Conservation (phyloP, 2,888 invertebrate species). For the Zaprionus bogoriensis region DNA sequence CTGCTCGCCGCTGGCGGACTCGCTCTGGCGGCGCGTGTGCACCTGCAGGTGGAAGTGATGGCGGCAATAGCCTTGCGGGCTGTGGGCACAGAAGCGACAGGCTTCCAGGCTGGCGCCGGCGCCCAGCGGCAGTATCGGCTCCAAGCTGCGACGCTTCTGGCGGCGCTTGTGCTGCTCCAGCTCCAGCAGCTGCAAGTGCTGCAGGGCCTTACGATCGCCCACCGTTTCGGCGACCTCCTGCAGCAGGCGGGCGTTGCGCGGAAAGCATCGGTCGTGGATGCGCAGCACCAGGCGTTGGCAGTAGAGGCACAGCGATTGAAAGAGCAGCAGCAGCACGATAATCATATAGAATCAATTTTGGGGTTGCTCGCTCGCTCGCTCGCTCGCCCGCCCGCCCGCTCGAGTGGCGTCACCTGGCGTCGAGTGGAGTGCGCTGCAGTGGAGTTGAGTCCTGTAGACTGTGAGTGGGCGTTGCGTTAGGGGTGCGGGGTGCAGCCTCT, state of each 20-base stretch:
- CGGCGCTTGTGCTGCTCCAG: conserved; percentile 55
- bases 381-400: too few species aligned
- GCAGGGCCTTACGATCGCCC: conserved; percentile 67
- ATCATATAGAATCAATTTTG: conserved; percentile 75
- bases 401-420: background rate
- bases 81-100: conserved; percentile 81
- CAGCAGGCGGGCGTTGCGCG: conserved; percentile 80
- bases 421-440: background rate
- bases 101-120: conserved; percentile 58
- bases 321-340: conserved; percentile 82
- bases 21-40: conserved; percentile 50
- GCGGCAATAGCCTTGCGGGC: conserved; percentile 81
- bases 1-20: conserved; percentile 31
- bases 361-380: conserved; percentile 31
- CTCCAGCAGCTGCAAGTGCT: conserved; percentile 62
- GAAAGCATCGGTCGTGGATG: conserved; percentile 82
- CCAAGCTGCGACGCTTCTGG: conserved; percentile 64
- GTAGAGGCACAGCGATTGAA: conserved; percentile 82
- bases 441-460: too few species aligned
- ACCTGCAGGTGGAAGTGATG: conserved; percentile 80
- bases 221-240: conserved; percentile 79
- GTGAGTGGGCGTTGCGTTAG: background rate
- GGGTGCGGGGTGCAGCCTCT: background rate
- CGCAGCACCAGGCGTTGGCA: conserved; percentile 81
- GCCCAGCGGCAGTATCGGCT: conserved; percentile 55